A percentile compares a stretch with the other conserved stretches of the same genome.
These are phyloP conservation scores for Bergia puertoricense DNA, from an alignment of 92 coral and sea anemone species.

Conservation along the genomic window DNA sequence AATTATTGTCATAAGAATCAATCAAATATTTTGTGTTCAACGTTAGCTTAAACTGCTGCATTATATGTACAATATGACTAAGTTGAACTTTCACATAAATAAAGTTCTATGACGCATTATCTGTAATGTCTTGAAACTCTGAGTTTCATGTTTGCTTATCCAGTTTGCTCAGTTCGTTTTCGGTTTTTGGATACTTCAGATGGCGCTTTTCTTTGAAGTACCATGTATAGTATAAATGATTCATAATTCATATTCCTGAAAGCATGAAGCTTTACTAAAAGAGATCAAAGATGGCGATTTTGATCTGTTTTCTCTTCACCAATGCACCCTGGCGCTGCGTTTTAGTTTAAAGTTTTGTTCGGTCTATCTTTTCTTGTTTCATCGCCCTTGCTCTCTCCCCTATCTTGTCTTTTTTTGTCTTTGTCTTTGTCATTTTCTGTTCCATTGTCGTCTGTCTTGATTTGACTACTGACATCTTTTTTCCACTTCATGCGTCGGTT, in stretches of 20 bases:
- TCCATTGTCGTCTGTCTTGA: background rate
- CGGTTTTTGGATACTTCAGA: background rate
- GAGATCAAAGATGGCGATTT: slow-evolving; percentile 6
- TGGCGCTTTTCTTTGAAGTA: slow-evolving; percentile 28
- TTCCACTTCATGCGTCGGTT: slow-evolving; percentile 98
- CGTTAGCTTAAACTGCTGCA: slow-evolving; percentile 4
- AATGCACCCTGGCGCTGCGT: background rate
- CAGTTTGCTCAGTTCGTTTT: slow-evolving; percentile 4
- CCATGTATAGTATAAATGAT: background rate
- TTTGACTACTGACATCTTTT: slow-evolving; percentile 63
- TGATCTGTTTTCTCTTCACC: slow-evolving; percentile 7
- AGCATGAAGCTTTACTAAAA: background rate
- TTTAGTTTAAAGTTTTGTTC: slow-evolving; percentile 7
- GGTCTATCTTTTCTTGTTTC: slow-evolving; percentile 23
- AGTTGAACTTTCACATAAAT: slow-evolving; percentile 37
- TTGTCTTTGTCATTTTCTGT: slow-evolving; percentile 34
- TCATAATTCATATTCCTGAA: background rate
- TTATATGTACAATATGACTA: slow-evolving; percentile 8
- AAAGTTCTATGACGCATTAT: slow-evolving; percentile 26
- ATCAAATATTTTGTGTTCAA: slow-evolving; percentile 27
- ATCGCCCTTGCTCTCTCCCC: slow-evolving; percentile 2
- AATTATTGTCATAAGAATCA: background rate
- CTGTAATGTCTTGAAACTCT: slow-evolving; percentile 25
- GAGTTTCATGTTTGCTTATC: slow-evolving; percentile 24
- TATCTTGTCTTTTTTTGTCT: slow-evolving; percentile 4